Percentiles rank a stretch among this genome's conserved stretches.
Conservation (phyloP, 2,888 invertebrate genomes). For the Zonitis immaculata region DNA sequence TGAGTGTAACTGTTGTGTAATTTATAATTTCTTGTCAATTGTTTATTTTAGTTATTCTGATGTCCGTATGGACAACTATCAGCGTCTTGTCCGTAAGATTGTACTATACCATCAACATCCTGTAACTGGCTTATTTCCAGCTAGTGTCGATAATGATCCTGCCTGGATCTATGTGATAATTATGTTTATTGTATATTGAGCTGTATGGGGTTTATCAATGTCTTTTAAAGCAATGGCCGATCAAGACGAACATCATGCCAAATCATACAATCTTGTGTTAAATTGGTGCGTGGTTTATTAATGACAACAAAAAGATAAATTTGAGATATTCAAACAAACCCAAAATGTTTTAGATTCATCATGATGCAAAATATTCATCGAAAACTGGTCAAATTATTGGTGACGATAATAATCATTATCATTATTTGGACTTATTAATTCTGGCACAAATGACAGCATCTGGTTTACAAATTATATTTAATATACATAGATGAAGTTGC, state of each 20-base stretch:
- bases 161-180: slow-evolving; percentile 99
- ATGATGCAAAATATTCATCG: slow-evolving; percentile 97
- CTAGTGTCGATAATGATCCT: slow-evolving; percentile 80
- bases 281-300: slow-evolving; percentile 85
- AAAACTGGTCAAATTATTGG: slow-evolving; percentile 86
- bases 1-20: no score
- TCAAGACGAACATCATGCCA: slow-evolving; percentile 96
- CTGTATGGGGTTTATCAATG: slow-evolving; percentile 98
- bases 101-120: slow-evolving; percentile 95
- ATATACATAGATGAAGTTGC: slow-evolving; percentile 97
- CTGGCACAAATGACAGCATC: slow-evolving; percentile 99
- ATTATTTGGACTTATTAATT: slow-evolving; percentile 84
- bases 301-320: slow-evolving; percentile 97
- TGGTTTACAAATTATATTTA: slow-evolving; percentile 94
- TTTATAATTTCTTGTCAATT: no score
- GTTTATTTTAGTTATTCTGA: no score
- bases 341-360: slow-evolving; percentile 88
- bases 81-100: slow-evolving; percentile 87
- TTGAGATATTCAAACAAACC: slow-evolving; percentile 92
- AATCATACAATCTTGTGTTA: slow-evolving; percentile 90
- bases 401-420: slow-evolving; percentile 93
- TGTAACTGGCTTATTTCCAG: slow-evolving; percentile 94
- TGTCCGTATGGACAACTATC: slow-evolving; percentile 93
- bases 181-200: slow-evolving; percentile 92
- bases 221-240: slow-evolving; percentile 99